Conservation (phyloP, 1,140 invertebrate genomes). For the Bombus turneri region DNA sequence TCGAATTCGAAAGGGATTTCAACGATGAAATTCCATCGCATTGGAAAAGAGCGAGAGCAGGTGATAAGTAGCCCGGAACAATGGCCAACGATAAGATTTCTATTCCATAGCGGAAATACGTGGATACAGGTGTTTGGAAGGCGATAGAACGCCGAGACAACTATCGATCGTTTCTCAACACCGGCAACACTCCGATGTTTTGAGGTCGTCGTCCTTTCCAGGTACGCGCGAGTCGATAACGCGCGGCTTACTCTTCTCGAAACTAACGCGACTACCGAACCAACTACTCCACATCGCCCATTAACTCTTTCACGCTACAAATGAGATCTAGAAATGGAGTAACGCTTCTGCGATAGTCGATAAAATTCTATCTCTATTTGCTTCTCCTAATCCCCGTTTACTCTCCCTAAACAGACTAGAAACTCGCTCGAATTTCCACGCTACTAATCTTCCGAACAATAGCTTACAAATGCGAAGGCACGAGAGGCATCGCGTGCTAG, state of each 20-base stretch:
- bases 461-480: too few species aligned
- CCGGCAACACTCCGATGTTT: constrained; percentile 55
- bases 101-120: constrained; percentile 35
- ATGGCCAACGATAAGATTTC: constrained; percentile 23
- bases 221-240: constrained; percentile 58
- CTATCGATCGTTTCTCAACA: constrained; percentile 73
- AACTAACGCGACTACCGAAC: constrained; percentile 3
- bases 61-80: neutral
- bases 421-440: too few species aligned
- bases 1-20: constrained; percentile 3
- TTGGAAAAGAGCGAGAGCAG: neutral
- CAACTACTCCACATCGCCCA: constrained; percentile 40
- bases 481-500: too few species aligned
- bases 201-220: constrained; percentile 72
- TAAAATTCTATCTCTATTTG: too few species aligned
- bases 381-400: too few species aligned
- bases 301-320: neutral
- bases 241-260: constrained; percentile 27
- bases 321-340: too few species aligned
- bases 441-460: too few species aligned
- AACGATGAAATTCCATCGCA: constrained; percentile 1
- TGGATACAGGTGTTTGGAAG: constrained; percentile 52
- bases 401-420: too few species aligned
- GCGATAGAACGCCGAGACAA: constrained; percentile 51
- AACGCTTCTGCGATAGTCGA: too few species aligned